A percentile compares a stretch with the other conserved stretches of the same genome.
Conservation (phyloP, 2,113 vertebrate species). For the Saimiri boliviensis region DNA sequence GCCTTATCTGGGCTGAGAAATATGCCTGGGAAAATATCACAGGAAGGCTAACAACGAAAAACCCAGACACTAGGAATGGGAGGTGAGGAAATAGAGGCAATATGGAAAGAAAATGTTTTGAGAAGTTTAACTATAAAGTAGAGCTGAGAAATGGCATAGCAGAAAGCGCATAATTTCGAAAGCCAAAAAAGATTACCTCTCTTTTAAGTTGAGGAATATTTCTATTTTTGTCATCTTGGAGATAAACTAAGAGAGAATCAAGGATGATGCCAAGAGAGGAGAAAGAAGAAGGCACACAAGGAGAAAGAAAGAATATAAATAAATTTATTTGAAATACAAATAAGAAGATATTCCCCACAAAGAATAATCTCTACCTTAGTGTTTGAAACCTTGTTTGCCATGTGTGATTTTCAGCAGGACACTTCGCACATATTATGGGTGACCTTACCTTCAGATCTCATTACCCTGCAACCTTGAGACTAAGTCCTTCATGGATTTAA, state of each 20-base stretch:
- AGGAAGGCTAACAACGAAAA: background rate
- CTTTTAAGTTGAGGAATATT: background rate
- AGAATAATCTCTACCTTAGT: background rate
- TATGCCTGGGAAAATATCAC: background rate
- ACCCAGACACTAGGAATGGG: background rate
- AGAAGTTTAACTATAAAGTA: background rate
- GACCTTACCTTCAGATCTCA: background rate
- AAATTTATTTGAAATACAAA: background rate
- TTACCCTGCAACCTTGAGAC: background rate
- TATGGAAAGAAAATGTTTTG: slow-evolving; percentile 3
- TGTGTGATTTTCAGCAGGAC: background rate
- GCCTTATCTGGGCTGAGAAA: background rate
- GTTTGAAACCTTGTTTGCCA: background rate
- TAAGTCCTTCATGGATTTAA: background rate
- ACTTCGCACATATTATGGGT: background rate
- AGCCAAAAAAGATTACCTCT: background rate
- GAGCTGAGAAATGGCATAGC: background rate
- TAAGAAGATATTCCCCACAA: background rate
- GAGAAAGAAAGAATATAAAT: background rate
- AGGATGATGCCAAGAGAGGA: background rate
- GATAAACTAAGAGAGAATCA: background rate
- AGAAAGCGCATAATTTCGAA: background rate
- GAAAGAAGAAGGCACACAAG: background rate
- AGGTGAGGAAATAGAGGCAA: background rate
- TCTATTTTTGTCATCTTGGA: background rate